Percentiles rank a stretch among this genome's conserved stretches.
Evolutionary conservation across 1,140 invertebrate genomes (phyloP).

Genomic region (Aphelinus atriplicis): DNA sequence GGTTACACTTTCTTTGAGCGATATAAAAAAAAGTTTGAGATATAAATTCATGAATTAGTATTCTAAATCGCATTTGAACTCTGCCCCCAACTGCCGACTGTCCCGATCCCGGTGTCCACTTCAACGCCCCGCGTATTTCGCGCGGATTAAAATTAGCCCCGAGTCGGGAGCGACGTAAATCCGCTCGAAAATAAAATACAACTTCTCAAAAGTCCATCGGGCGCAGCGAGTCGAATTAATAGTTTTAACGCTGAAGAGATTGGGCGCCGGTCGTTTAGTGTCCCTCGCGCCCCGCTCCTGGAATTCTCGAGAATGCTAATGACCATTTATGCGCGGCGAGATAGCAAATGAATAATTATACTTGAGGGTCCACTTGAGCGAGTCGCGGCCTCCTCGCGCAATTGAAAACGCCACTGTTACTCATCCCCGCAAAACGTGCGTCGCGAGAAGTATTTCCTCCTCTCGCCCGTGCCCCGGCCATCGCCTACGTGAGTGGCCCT

Average conservation of each 20-base stretch:
- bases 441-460: slow-evolving; percentile 9
- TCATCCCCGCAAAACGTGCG: not conserved
- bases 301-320: slow-evolving; percentile 29
- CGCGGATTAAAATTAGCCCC: not conserved
- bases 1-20: too few species aligned
- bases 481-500: not conserved
- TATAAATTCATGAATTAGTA: too few species aligned
- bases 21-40: too few species aligned
- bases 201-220: too few species aligned
- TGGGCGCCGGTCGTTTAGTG: not conserved
- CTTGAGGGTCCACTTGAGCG: slow-evolving; percentile 17
- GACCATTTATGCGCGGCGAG: slow-evolving; percentile 22
- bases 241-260: not conserved
- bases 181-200: too few species aligned
- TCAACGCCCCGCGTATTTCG: too few species aligned
- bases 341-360: slow-evolving; percentile 39
- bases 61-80: too few species aligned
- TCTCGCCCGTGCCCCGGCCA: not conserved
- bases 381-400: not conserved
- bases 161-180: too few species aligned
- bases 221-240: too few species aligned
- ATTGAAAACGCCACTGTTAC: slow-evolving; percentile 27
- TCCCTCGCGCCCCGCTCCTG: not conserved
- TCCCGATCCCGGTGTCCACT: too few species aligned
- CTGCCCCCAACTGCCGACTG: too few species aligned